These are phyloP conservation scores for Glaucidium brasilianum DNA, from an alignment of 2,113 vertebrate species.

Conservation along the genomic window DNA sequence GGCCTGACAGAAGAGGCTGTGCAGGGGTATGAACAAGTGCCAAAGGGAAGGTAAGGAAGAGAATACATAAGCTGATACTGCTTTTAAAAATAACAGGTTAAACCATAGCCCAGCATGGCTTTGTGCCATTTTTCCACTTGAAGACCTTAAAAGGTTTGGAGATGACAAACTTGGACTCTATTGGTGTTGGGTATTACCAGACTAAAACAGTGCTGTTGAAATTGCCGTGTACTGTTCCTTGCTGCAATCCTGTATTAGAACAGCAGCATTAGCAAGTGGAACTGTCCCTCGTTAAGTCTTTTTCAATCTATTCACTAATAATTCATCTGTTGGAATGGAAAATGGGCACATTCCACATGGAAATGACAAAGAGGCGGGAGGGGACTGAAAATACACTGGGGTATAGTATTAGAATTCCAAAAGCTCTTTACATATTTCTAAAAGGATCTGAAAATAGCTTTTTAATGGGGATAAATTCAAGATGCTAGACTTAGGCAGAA, in stretches of 20 bases:
- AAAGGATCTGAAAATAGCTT: constrained; percentile 7
- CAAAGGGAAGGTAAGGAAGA: not conserved
- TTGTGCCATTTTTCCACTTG: not conserved
- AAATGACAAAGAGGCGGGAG: not conserved
- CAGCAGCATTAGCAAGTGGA: not conserved
- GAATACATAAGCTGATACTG: not conserved
- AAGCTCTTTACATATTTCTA: not conserved
- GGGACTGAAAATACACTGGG: not conserved
- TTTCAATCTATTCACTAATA: not conserved
- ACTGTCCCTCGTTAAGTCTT: not conserved
- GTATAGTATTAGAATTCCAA: not conserved
- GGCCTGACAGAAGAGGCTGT: not conserved
- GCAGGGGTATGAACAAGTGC: not conserved
- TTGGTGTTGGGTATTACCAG: not conserved
- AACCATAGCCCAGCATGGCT: not conserved
- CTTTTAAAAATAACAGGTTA: not conserved
- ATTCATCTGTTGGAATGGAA: not conserved
- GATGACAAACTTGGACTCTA: not conserved
- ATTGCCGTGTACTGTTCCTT: not conserved
- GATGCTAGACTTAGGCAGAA: not conserved
- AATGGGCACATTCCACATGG: not conserved
- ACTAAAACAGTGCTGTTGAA: not conserved
- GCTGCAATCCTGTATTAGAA: not conserved
- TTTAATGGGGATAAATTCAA: not conserved
- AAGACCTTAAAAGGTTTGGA: not conserved